phyloP scores from a whole-genome alignment of 2,113 vertebrate genomes.

The Thomomys bottae region DNA sequence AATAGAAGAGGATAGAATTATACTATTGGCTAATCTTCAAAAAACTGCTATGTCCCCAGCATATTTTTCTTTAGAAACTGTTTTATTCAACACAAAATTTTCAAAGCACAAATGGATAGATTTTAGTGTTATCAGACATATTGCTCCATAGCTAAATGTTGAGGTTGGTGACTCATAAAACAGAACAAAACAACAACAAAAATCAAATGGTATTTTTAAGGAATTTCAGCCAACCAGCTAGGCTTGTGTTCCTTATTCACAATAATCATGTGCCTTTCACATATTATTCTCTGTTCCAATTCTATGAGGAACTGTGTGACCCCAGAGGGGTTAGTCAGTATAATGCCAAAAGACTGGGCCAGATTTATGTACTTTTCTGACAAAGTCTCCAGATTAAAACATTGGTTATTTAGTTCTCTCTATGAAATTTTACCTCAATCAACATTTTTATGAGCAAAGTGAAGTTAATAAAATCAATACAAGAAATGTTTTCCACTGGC shows the following conservation, averaged over 20 bases:
- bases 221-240: neutral
- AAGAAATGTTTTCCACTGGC: neutral
- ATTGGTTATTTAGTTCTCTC: neutral
- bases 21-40: neutral
- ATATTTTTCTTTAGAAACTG: constrained; percentile 4
- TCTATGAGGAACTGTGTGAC: neutral
- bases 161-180: neutral
- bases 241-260: neutral
- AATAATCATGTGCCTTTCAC: neutral
- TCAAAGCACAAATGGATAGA: neutral
- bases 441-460: neutral
- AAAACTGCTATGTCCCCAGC: constrained; percentile 8
- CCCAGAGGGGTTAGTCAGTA: neutral
- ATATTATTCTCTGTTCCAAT: neutral
- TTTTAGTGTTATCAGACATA: neutral
- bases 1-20: neutral
- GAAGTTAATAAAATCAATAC: neutral
- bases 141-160: neutral
- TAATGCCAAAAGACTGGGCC: neutral
- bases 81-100: neutral
- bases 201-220: neutral
- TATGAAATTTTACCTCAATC: constrained; percentile 13
- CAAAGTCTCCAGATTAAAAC: neutral
- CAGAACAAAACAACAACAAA: neutral
- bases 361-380: neutral